Percentiles rank a stretch among this genome's conserved stretches.
Evolutionary conservation across 1,140 invertebrate species (phyloP).

Genomic region (Apis cerana): DNA sequence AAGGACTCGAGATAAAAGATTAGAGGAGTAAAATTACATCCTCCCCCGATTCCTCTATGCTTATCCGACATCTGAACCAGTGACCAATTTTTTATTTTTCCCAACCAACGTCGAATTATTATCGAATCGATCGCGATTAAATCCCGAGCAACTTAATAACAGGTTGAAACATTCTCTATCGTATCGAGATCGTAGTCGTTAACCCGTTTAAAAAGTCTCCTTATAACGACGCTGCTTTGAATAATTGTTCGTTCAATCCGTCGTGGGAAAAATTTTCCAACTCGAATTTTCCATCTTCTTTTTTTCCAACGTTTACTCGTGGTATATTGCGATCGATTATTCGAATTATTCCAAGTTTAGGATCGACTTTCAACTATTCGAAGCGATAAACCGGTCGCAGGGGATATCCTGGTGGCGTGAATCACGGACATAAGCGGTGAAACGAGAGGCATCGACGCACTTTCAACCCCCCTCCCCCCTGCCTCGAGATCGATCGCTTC

Average conservation of each 20-base stretch:
- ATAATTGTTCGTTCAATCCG: no score
- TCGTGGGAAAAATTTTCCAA: no score
- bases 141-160: neutral
- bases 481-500: constrained; percentile 14
- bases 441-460: constrained; percentile 30
- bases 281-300: no score
- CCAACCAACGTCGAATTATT: neutral
- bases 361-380: no score
- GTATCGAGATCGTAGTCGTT: neutral
- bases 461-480: constrained; percentile 8
- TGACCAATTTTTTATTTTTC: constrained; percentile 7
- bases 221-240: no score
- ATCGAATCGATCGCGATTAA: neutral
- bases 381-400: no score
- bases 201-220: no score
- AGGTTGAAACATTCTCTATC: neutral
- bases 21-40: constrained; percentile 17
- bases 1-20: neutral
- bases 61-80: constrained; percentile 16
- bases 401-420: constrained; percentile 48
- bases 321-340: no score
- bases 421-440: constrained; percentile 37
- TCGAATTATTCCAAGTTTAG: no score
- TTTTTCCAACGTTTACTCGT: no score
- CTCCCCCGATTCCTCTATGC: no score